phyloP scores from a whole-genome alignment of 2,113 vertebrate species.

The Pipra filicauda region DNA sequence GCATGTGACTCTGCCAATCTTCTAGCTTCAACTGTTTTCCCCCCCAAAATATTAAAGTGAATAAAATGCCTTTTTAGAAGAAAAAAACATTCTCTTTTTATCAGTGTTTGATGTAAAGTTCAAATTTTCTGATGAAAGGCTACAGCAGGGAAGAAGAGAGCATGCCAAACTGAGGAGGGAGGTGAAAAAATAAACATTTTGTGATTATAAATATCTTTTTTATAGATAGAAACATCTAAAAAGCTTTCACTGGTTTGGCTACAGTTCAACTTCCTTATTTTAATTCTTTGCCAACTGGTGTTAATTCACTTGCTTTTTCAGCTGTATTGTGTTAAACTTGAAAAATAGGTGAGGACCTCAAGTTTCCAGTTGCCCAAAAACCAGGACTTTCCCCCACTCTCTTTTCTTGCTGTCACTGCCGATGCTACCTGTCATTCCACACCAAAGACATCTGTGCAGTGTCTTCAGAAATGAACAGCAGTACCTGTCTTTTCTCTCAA shows the following conservation, averaged over 20 bases:
- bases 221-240: neutral
- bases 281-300: neutral
- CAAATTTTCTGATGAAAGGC: neutral
- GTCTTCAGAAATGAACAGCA: neutral
- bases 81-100: neutral
- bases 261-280: slow-evolving; percentile 1
- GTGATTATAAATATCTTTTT: neutral
- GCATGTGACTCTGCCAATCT: neutral
- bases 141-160: neutral
- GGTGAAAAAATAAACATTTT: neutral
- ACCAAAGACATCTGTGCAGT: neutral
- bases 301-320: neutral
- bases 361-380: neutral
- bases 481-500: neutral
- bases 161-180: accelerated
- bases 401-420: neutral
- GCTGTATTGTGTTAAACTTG: neutral
- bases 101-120: neutral
- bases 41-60: neutral
- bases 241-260: neutral
- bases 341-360: neutral
- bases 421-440: neutral
- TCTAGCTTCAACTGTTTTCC: neutral
- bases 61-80: neutral
- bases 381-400: neutral